Evolutionary conservation across 1,140 invertebrate genomes (phyloP), one percentile per base, ranked within the genome.

Genomic region (Cherax destructor): DNA sequence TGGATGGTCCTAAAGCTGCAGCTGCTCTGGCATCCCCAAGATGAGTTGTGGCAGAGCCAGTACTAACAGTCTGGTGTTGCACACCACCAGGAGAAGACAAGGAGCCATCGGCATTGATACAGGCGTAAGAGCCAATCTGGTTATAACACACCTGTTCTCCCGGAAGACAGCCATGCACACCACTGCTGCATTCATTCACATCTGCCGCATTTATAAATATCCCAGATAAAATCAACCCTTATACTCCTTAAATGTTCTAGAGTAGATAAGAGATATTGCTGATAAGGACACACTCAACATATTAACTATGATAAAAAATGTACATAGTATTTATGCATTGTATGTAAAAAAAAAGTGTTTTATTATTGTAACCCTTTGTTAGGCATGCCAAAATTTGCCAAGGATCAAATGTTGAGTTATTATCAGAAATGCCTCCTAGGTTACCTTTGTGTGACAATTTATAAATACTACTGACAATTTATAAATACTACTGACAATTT

Each of bases 131-230:
- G 3, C 96, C 96, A 77, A 95, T 95, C 0, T 96, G 97, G 93
- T 97, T 97, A 41, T 97, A 95, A 92, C 97, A 97, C 86, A 96
- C 95, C 93, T 97, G 96, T 3, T 95, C 96, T 4, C 95, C 94
- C 47, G 94, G 94, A 65, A 96, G 95, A 93, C 97, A 97, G 89
- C 96, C 95, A 92, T 96, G 95, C 50, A 94, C 94, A 16, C 95
- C 95, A 80, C 95, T 94, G 2, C 94, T 92, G 92, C 97, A 97
- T 94, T 97, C 97, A 93, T 97, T 96, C n/a, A 97, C 95, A 94
- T 97, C 96, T 97, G 93, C 47, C 74, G 86, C 47, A 74, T 87
- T 77, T 74, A 69, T 69, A 83, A 72, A 59, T 47, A 47, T 4
- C 72, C 10, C 21, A 84, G 21, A 41, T 56, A 56, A 74, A 52